These are phyloP conservation scores for Hippocampus kuda DNA, from an alignment of 2,797 vertebrate species.

Conservation along the genomic window DNA sequence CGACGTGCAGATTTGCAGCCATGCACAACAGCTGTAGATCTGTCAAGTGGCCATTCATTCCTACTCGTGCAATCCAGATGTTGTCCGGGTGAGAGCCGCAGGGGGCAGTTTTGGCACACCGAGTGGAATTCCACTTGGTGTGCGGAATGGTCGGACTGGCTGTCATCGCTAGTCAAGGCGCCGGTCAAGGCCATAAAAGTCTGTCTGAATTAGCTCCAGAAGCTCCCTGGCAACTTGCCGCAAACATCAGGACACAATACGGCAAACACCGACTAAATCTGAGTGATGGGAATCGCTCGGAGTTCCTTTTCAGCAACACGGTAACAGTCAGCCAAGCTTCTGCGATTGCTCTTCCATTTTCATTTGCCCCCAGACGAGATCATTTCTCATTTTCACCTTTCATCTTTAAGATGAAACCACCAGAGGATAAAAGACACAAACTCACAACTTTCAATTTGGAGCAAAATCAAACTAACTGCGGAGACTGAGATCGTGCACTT, in stretches of 20 bases:
- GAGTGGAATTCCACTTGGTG: constrained; percentile 40
- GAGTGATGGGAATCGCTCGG: constrained; percentile 37
- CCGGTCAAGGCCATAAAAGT: constrained; percentile 39
- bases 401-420: constrained; percentile 18
- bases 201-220: constrained; percentile 30
- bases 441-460: constrained; percentile 24
- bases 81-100: constrained; percentile 27
- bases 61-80: constrained; percentile 9
- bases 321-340: background rate
- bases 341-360: no score
- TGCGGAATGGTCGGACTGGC: constrained; percentile 50
- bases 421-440: constrained; percentile 21
- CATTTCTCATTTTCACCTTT: constrained; percentile 33
- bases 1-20: constrained; percentile 29
- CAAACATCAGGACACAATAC: constrained; percentile 62
- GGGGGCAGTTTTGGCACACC: constrained; percentile 40
- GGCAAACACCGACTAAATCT: constrained; percentile 58
- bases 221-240: constrained; percentile 46
- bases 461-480: constrained; percentile 16
- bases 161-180: constrained; percentile 53
- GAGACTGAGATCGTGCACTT: constrained; percentile 15
- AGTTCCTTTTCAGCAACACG: background rate
- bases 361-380: constrained; percentile 9
- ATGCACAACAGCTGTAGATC: constrained; percentile 11
- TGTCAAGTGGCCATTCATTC: background rate